phyloP scores from a whole-genome alignment of 1,140 invertebrate genomes.

The Drosophila asahinai region DNA sequence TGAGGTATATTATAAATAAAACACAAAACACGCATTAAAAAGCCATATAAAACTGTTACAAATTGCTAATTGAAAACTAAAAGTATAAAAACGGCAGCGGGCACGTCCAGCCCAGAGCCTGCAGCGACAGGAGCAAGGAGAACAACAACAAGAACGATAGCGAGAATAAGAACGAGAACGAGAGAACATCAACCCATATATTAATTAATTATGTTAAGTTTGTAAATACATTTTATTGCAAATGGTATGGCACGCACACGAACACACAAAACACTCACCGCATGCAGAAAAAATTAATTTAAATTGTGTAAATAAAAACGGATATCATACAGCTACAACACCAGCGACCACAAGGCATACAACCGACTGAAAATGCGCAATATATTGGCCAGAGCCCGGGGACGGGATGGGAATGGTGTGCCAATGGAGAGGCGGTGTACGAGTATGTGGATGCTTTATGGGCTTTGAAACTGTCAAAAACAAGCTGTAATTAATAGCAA shows the following conservation, averaged over 20 bases:
- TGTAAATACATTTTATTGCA: constrained; percentile 77
- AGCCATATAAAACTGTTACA: constrained; percentile 73
- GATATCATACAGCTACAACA: constrained; percentile 45
- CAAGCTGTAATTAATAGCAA: constrained; percentile 62
- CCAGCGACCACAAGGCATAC: constrained; percentile 37
- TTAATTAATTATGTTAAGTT: constrained; percentile 80
- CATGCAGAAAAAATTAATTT: constrained; percentile 44
- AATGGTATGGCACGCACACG: constrained; percentile 62
- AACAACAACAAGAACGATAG: neutral
- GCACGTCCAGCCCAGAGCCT: constrained; percentile 16
- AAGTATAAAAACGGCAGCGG: constrained; percentile 20
- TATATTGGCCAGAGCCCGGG: constrained; percentile 16
- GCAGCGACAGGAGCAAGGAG: neutral
- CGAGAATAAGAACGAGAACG: constrained; percentile 32
- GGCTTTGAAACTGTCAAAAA: constrained; percentile 52
- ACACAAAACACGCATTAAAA: constrained; percentile 39
- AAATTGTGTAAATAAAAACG: constrained; percentile 69
- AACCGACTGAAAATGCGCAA: constrained; percentile 60
- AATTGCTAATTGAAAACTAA: constrained; percentile 71
- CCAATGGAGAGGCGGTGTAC: neutral
- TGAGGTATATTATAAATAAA: constrained; percentile 11
- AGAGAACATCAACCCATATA: constrained; percentile 18
- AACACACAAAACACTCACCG: constrained; percentile 31
- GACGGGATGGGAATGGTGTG: neutral
- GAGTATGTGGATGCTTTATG: constrained; percentile 29